Evolutionary conservation across 2,797 vertebrate genomes (phyloP).

Genomic region (Thaleichthys pacificus): DNA sequence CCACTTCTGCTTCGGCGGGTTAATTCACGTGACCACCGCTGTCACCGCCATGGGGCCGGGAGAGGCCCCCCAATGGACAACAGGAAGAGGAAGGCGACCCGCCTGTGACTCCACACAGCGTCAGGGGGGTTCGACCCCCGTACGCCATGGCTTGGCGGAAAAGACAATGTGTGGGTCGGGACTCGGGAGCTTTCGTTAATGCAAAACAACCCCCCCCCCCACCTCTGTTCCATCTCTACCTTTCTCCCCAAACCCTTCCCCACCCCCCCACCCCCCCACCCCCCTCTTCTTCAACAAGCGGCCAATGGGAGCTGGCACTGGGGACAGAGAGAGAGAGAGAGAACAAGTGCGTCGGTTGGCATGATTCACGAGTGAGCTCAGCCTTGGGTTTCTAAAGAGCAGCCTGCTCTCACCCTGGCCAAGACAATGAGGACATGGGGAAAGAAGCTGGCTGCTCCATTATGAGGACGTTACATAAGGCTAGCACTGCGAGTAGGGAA

Average conservation of each 20-base stretch:
- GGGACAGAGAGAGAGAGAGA: background rate
- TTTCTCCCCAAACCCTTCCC: background rate
- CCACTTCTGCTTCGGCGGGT: slow-evolving; percentile 31
- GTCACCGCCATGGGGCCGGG: slow-evolving; percentile 12
- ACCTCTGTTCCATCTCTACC: background rate
- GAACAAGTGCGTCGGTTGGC: slow-evolving; percentile 53
- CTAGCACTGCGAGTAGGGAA: slow-evolving; percentile 48
- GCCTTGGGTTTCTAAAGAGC: slow-evolving; percentile 65
- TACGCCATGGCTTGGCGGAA: slow-evolving; percentile 24
- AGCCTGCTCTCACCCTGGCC: slow-evolving; percentile 67
- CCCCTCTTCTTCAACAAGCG: background rate
- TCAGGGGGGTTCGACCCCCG: slow-evolving; percentile 19
- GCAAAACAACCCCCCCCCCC: background rate
- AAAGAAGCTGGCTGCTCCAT: slow-evolving; percentile 60
- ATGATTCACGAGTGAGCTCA: slow-evolving; percentile 67
- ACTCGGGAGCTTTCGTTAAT: slow-evolving; percentile 23
- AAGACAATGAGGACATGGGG: slow-evolving; percentile 72
- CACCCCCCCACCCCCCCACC: background rate
- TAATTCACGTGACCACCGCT: slow-evolving; percentile 17
- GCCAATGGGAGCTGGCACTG: background rate
- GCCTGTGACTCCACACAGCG: slow-evolving; percentile 15
- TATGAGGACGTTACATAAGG: slow-evolving; percentile 59
- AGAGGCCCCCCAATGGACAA: background rate
- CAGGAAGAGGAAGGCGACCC: slow-evolving; percentile 36
- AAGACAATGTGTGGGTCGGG: slow-evolving; percentile 14